phyloP scores from a whole-genome alignment of 2,797 vertebrate species.

The Silurus aristotelis region DNA sequence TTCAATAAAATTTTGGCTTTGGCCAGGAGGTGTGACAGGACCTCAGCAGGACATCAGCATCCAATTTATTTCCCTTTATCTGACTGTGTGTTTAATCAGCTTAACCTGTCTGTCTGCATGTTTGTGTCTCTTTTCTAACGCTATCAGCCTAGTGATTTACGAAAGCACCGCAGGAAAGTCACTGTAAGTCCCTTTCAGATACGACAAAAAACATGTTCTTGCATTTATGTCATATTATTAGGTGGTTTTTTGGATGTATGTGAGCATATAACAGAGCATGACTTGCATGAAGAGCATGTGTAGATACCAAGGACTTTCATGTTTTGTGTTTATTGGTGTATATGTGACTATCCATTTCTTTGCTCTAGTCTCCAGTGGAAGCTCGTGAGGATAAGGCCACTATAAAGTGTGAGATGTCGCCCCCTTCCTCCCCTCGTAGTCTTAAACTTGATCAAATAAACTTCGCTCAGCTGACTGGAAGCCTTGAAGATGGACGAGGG shows the following conservation, averaged over 20 bases:
- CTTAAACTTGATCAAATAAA: constrained; percentile 88
- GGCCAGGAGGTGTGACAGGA: constrained; percentile 8
- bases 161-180: constrained; percentile 94
- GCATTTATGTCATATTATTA: background rate
- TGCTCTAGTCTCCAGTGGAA: constrained; percentile 89
- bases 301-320: background rate
- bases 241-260: background rate
- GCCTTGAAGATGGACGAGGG: constrained; percentile 92
- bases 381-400: constrained; percentile 93
- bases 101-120: constrained; percentile 68
- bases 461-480: constrained; percentile 85
- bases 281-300: background rate
- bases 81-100: constrained; percentile 44
- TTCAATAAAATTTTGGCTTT: constrained; percentile 19
- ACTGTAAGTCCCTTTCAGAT: constrained; percentile 78
- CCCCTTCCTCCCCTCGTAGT: constrained; percentile 90
- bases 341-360: constrained; percentile 3
- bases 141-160: constrained; percentile 91
- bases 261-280: background rate
- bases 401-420: constrained; percentile 96
- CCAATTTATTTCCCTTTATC: constrained; percentile 28
- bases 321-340: constrained; percentile 5
- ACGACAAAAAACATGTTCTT: background rate
- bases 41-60: constrained; percentile 2
- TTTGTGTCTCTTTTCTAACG: constrained; percentile 55